A percentile compares a stretch with the other conserved stretches of the same genome.
Evolutionary conservation across 2,113 vertebrate genomes (phyloP).

Genomic region (Lamprotornis superbus): DNA sequence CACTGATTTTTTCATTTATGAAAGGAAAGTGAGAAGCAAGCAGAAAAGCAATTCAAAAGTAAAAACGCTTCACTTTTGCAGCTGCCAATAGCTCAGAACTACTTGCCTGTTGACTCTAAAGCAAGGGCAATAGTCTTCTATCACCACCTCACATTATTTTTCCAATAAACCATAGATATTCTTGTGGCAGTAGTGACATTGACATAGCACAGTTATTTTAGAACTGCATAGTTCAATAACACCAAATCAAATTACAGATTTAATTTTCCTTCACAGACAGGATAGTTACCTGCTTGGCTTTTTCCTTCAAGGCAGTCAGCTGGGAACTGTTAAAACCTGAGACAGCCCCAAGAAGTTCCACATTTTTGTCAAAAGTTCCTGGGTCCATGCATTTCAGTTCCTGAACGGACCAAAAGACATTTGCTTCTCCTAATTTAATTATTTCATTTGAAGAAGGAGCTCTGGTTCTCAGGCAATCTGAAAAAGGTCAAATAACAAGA

Average conservation of each 20-base stretch:
- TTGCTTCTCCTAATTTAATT: slow-evolving; percentile 74
- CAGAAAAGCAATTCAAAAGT: slow-evolving; percentile 5
- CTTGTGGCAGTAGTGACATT: not conserved
- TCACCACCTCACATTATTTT: slow-evolving; percentile 7
- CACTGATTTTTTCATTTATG: not conserved
- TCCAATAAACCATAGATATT: slow-evolving; percentile 8
- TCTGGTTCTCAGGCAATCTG: slow-evolving; percentile 69
- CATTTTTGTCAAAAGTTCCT: slow-evolving; percentile 67
- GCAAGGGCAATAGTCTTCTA: not conserved
- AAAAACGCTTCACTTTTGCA: not conserved
- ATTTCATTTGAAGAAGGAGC: slow-evolving; percentile 71
- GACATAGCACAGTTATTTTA: slow-evolving; percentile 35
- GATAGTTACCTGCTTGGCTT: slow-evolving; percentile 72
- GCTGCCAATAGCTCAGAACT: not conserved
- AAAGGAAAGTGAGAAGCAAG: slow-evolving; percentile 16
- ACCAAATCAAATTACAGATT: slow-evolving; percentile 25
- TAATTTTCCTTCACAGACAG: not conserved
- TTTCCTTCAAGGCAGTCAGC: slow-evolving; percentile 75
- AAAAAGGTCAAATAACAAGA: not conserved
- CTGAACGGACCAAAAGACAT: slow-evolving; percentile 73
- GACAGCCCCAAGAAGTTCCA: slow-evolving; percentile 75
- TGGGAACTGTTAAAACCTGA: slow-evolving; percentile 66
- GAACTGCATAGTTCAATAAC: slow-evolving; percentile 15
- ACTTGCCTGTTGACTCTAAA: slow-evolving; percentile 10
- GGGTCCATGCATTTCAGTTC: slow-evolving; percentile 72